Percentiles rank a stretch among this genome's conserved stretches.
These are phyloP conservation scores for Pseudonaja textilis DNA, from an alignment of 2,113 vertebrate species.

Conservation along the genomic window DNA sequence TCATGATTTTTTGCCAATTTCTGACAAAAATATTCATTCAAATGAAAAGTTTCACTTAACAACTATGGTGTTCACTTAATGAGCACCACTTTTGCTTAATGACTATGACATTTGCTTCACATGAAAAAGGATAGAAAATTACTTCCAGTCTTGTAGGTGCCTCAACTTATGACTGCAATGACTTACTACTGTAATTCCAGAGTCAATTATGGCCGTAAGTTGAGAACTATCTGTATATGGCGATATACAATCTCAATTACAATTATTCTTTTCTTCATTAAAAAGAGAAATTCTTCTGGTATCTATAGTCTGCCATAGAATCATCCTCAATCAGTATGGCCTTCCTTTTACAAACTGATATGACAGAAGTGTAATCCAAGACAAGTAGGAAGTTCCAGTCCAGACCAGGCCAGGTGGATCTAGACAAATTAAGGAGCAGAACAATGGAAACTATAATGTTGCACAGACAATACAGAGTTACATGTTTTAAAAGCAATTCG, in stretches of 20 bases:
- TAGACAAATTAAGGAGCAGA: not conserved
- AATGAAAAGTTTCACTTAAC: not conserved
- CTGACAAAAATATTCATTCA: not conserved
- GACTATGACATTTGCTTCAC: not conserved
- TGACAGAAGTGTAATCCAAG: not conserved
- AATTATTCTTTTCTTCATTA: not conserved
- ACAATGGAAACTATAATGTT: not conserved
- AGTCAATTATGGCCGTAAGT: not conserved
- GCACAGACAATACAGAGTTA: not conserved
- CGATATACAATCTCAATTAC: not conserved
- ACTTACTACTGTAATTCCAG: not conserved
- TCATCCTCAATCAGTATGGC: not conserved
- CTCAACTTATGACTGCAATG: not conserved
- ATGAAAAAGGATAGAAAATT: not conserved
- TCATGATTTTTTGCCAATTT: not conserved
- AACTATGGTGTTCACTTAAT: not conserved
- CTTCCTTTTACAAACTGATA: not conserved
- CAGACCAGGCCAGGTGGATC: not conserved
- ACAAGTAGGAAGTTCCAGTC: not conserved
- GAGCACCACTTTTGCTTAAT: not conserved
- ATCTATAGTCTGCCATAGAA: not conserved
- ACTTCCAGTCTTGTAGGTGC: not conserved
- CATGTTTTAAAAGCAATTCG: not conserved
- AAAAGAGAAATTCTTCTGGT: not conserved
- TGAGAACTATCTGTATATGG: not conserved